phyloP scores from a whole-genome alignment of 1,140 invertebrate species.

The Ladona fulva region DNA sequence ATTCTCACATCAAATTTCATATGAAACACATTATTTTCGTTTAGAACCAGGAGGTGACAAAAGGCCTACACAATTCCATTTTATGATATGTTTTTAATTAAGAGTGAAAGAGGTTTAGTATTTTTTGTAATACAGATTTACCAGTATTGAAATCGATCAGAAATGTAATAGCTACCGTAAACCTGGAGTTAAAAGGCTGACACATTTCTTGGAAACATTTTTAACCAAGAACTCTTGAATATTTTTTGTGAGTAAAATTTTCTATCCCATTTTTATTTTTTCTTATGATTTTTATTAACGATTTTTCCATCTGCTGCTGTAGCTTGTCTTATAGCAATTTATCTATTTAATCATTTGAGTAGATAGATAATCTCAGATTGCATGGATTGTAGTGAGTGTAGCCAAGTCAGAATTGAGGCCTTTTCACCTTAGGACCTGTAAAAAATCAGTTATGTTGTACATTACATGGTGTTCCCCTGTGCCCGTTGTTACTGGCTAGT shows the following conservation, averaged over 20 bases:
- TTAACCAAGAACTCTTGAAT: not conserved
- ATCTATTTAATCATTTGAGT: not conserved
- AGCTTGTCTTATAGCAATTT: not conserved
- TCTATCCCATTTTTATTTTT: not conserved
- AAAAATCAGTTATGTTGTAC: not conserved
- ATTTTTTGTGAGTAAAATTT: not conserved
- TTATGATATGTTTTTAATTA: too few species aligned
- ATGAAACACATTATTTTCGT: too few species aligned
- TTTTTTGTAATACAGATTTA: too few species aligned
- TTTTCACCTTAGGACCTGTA: not conserved
- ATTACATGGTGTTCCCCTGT: not conserved
- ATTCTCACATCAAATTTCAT: too few species aligned
- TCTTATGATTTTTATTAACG: not conserved
- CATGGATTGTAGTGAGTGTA: conserved; percentile 6
- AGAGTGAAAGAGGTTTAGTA: too few species aligned
- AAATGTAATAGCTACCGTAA: too few species aligned
- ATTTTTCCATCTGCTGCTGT: not conserved
- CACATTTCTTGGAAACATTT: too few species aligned
- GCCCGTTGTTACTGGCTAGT: not conserved
- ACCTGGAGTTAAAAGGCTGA: too few species aligned
- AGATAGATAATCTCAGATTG: not conserved
- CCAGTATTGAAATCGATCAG: too few species aligned
- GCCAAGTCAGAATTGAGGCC: not conserved
- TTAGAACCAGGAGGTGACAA: too few species aligned
- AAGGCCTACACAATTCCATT: too few species aligned